Evolutionary conservation across 2,113 vertebrate genomes (phyloP).

Genomic region (Etia nguti): DNA sequence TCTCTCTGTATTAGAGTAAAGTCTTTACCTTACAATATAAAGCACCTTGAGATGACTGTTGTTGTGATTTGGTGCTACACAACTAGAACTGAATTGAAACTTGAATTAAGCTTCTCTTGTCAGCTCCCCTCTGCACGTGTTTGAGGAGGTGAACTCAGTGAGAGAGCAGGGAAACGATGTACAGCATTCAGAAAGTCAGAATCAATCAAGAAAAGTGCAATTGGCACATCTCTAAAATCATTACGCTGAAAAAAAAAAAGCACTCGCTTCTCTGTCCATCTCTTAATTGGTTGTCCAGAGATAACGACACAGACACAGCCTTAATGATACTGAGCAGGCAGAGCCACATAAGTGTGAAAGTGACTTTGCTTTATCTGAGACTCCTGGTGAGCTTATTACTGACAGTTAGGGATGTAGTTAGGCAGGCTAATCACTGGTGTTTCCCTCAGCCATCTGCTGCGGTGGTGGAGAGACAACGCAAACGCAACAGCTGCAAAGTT

Average conservation of each 20-base stretch:
- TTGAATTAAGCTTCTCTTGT: background rate
- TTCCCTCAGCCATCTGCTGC: constrained; percentile 28
- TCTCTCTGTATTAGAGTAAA: background rate
- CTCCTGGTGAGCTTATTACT: background rate
- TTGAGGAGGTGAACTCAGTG: background rate
- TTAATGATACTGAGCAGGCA: background rate
- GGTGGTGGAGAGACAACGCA: background rate
- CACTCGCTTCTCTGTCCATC: background rate
- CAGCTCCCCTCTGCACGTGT: background rate
- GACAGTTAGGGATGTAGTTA: background rate
- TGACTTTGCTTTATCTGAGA: background rate
- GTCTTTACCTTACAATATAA: background rate
- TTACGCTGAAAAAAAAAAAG: background rate
- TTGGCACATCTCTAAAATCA: background rate
- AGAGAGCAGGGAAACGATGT: background rate
- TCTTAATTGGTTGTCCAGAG: background rate
- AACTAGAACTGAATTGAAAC: background rate
- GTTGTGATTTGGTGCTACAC: background rate
- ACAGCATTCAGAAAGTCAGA: background rate
- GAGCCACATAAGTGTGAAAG: background rate
- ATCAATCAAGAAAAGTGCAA: background rate
- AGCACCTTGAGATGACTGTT: background rate
- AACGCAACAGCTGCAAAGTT: background rate
- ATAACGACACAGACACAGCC: background rate
- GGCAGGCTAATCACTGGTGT: constrained; percentile 17